A percentile compares a stretch with the other conserved stretches of the same genome.
Conservation (phyloP, 2,113 vertebrate species). For the Corythaixoides concolor region DNA sequence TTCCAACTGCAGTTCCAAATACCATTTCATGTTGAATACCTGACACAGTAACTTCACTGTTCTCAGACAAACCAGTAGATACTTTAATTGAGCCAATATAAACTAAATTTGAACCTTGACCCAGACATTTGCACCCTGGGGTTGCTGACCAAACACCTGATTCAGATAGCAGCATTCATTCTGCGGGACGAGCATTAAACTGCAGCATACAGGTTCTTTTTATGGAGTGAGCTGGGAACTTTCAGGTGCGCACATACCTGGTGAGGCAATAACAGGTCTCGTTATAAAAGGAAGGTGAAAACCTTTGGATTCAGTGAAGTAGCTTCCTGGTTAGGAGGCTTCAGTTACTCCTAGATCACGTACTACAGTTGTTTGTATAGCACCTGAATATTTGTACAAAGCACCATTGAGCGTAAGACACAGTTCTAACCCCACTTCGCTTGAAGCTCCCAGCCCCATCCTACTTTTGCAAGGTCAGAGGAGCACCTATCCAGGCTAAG, state of each 20-base stretch:
- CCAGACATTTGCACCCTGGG: conserved; percentile 67
- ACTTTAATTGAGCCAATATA: conserved; percentile 67
- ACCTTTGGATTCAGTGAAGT: background rate
- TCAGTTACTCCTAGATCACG: background rate
- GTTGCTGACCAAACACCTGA: conserved; percentile 68
- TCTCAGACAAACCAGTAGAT: conserved; percentile 54
- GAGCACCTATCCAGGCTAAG: background rate
- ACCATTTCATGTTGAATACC: conserved; percentile 36
- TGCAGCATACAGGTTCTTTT: conserved; percentile 29
- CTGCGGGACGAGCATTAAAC: background rate
- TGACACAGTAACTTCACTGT: conserved; percentile 69
- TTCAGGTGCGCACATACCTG: conserved; percentile 49
- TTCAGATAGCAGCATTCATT: conserved; percentile 68
- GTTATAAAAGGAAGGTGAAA: conserved; percentile 44
- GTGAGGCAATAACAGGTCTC: conserved; percentile 24
- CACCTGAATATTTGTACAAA: background rate
- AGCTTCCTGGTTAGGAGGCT: conserved; percentile 15
- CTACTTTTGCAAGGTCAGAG: background rate
- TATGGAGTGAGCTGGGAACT: conserved; percentile 28
- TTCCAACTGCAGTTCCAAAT: conserved; percentile 68
- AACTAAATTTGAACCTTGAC: conserved; percentile 76
- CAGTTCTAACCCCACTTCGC: background rate
- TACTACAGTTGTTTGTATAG: background rate
- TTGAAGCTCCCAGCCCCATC: background rate
- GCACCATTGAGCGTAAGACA: background rate